Evolutionary conservation across 2,113 vertebrate genomes (phyloP), one percentile per base, ranked within the genome.

Genomic region (Cephalopholis sonnerati): DNA sequence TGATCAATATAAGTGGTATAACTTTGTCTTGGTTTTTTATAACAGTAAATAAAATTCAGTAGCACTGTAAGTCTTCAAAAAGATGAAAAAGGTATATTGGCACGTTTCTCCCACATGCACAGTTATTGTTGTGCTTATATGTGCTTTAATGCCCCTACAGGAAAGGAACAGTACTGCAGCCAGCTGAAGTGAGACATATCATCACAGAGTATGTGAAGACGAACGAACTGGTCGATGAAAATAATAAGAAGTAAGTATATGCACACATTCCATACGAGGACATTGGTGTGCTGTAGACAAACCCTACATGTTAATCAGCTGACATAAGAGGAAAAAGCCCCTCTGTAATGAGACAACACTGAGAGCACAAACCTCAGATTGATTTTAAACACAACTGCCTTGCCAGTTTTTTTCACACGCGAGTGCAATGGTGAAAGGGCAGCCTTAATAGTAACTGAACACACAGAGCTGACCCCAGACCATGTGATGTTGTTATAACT

Each of bases 221-320:
- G 24, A 98, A 99, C 0, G 95, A 97, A 65, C 70, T 99, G 69
- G 97, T 99, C 65, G 94, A 98, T 91, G 93, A 95, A 79, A 90
- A 92, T 69, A 98, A 99, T 90, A 98, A 97, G 74, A 99, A 98
- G 98, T 99, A 90, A 96, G 97, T 72, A 32, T 7, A 24, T 57
- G 5, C 24, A 18, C 16, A 18, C 1, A 18, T 17, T 17, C 16
- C 5, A 50, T 6, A 17, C 3, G 11, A 44, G 41, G 41, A 44
- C 41, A 9, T 12, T 44, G 11, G 41, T 44, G 41, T 44, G n/a
- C n/a, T n/a, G n/a, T n/a, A n/a, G n/a, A n/a, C n/a, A n/a, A n/a
- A n/a, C n/a, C n/a, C 1, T 62, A 3, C 4, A 22, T 39, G 15
- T 7, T n/a, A 4, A 41, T 67, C 59, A 63, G 20, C 66, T 74